Base-by-base conservation (phyloP, 2,797 vertebrate species). In the Smutsia gigantea region DNA sequence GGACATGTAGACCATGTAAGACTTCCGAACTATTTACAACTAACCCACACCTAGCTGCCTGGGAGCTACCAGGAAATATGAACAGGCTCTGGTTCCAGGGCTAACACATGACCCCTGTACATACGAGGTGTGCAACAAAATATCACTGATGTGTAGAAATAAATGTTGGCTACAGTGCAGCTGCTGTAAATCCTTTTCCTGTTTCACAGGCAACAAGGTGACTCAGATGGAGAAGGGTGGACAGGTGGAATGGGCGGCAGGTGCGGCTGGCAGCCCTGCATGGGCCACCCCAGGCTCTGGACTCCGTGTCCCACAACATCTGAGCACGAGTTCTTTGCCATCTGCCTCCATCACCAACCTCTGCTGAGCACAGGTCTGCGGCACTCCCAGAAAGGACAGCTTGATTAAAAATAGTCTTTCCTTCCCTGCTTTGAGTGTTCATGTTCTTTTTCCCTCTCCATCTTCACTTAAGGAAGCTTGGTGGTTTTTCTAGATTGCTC, bases 311-410 rank as follows among this genome's bases (percentile, higher is more conserved):
- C 25, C 37, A 27, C 1, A 1, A 0, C 3, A 0, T 23, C 34
- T 0, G 2, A 3, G 4, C 2, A 0, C 1, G 0, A 2, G 12
- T 1, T 31, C 37, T 27, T 17, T 19, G 19, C 15, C 0, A 0
- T 8, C 37, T 0, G 18, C 37, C 11, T 0, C 1, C 0, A 7
- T 3, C 18, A 2, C 34, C 8, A 0, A 1, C 15, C 46, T 39
- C 12, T 14, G 29, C 2, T 0, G 0, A 17, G 29, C 9, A 21
- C 7, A 0, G 0, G 17, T 17, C 29, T 53, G 12, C 0, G 31
- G n/a, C 21, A 27, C 13, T 25, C 49, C 17, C 17, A 0, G 17
- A 31, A 9, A 39, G 39, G n/a, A 17, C 53, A 66, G 2, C 49
- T 71, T 4, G 21, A 1, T n/a, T 55, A 8, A 31, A 21, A 12